These are phyloP conservation scores for Drosophila melanica DNA, from an alignment of 1,140 invertebrate species.

Conservation along the genomic window DNA sequence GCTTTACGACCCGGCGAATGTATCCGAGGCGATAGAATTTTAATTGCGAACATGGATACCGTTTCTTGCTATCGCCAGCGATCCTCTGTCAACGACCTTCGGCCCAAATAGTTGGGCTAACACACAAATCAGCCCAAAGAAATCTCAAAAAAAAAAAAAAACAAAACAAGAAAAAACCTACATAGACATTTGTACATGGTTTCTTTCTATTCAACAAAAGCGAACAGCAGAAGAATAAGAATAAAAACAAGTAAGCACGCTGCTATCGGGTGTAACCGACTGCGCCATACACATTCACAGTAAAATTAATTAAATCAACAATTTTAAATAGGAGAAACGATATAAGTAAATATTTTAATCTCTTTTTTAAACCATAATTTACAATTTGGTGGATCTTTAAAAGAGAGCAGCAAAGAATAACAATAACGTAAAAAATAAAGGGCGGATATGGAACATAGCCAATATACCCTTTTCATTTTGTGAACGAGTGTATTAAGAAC, in stretches of 20 bases:
- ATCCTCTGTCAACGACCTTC: slow-evolving; percentile 72
- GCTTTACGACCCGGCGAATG: too few relatives aligned
- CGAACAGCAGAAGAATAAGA: not conserved
- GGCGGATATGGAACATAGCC: too few relatives aligned
- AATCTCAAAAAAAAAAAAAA: slow-evolving; percentile 1
- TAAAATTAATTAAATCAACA: slow-evolving; percentile 27
- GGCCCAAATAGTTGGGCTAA: slow-evolving; percentile 55
- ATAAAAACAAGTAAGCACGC: not conserved
- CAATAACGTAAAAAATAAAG: too few relatives aligned
- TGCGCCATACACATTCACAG: too few relatives aligned
- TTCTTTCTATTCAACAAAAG: slow-evolving; percentile 4
- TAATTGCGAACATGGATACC: slow-evolving; percentile 24
- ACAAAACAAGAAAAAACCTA: not conserved
- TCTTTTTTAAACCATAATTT: too few relatives aligned
- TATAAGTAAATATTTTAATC: too few relatives aligned
- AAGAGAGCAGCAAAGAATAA: too few relatives aligned
- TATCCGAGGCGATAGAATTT: not conserved
- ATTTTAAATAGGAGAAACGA: too few relatives aligned
- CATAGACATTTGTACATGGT: not conserved
- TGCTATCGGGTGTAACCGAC: too few relatives aligned
- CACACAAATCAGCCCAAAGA: slow-evolving; percentile 15
- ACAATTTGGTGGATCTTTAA: too few relatives aligned
- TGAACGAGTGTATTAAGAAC: not conserved
- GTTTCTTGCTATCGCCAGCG: slow-evolving; percentile 25
- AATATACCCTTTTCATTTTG: too few relatives aligned